Evolutionary conservation across 2,888 invertebrate species (phyloP).

Genomic region (Netelia virgata): DNA sequence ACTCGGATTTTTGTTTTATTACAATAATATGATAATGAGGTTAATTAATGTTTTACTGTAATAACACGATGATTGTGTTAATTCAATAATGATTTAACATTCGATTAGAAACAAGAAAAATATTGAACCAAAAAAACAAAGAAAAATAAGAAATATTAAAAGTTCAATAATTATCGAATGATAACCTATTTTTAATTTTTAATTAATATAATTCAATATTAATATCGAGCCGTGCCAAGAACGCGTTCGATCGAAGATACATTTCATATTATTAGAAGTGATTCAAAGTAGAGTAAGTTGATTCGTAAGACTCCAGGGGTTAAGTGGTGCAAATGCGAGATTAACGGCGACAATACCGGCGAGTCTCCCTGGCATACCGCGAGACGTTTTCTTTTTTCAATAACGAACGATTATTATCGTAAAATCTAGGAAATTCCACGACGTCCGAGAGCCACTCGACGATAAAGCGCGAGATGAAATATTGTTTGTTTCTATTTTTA

Average conservation of each 20-base stretch:
- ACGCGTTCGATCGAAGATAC: neutral
- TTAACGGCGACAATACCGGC: conserved; percentile 36
- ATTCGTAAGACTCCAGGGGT: conserved; percentile 62
- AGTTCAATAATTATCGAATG: neutral
- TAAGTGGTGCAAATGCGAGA: conserved; percentile 63
- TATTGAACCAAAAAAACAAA: neutral
- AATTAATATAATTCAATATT: neutral
- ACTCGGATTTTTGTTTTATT: too few species aligned
- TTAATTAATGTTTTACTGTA: too few species aligned
- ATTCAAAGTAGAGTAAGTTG: conserved; percentile 54
- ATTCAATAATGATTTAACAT: neutral
- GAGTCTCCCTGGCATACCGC: neutral
- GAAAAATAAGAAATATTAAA: neutral
- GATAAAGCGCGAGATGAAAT: conserved; percentile 7
- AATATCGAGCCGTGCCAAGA: conserved; percentile 13
- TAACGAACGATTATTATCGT: conserved; percentile 30
- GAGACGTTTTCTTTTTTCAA: neutral
- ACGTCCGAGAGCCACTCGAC: neutral
- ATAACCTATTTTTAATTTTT: neutral
- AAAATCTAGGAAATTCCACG: conserved; percentile 47
- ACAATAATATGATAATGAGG: too few species aligned
- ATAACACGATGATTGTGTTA: neutral
- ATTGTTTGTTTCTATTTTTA: neutral
- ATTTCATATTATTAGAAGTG: conserved; percentile 44
- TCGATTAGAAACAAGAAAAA: neutral